Base-by-base conservation (phyloP, 2,113 vertebrate genomes). In the Cnemophilus loriae region DNA sequence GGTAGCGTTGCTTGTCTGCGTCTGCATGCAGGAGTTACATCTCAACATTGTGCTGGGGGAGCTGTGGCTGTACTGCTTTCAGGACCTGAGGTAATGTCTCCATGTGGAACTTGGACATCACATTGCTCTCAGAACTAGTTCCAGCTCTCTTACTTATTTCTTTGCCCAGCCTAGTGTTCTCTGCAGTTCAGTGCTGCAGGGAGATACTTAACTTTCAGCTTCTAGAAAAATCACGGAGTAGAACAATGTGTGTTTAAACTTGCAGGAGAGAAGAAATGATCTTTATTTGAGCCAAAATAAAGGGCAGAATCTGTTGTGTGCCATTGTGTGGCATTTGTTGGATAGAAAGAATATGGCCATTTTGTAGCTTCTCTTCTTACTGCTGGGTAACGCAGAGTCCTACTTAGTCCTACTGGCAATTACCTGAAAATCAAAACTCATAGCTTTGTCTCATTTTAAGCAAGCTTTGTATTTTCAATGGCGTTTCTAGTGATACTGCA, bases 361-460 rank as follows among this genome's bases (percentile, higher is more conserved):
- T 67, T 57, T 53, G 16, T 74, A 37, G 35, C 21, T 61, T 47
- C 37, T 53, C 21, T 68, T 59, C 64, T 4, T 44, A 39, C 23
- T 74, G 8, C 47, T 74, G 16, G 20, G 3, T 61, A 69, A 42
- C 0, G 0, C 7, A 28, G 32, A 46, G 5, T 30, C 8, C 18
- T 50, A 3, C 30, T 71, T 30, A 69, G n/a, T n/a, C 26, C 80
- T 70, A 44, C 23, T 57, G 61, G n/a, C 57, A 55, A 23, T 49
- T 78, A 79, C n/a, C 6, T 56, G 49, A 71, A 87, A 68, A 82
- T 84, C 8, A 85, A 39, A 35, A 27, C 13, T 44, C 26, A 14
- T 21, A 7, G 10, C 42, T 93, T 92, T 47, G 56, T 71, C 57
- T 75, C 5, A 47, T 28, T 13, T 30, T 37, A 67, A 75, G 17